Evolutionary conservation across 2,888 invertebrate species (phyloP), one percentile per base, ranked within the genome.

Genomic region (Fragum fragum): DNA sequence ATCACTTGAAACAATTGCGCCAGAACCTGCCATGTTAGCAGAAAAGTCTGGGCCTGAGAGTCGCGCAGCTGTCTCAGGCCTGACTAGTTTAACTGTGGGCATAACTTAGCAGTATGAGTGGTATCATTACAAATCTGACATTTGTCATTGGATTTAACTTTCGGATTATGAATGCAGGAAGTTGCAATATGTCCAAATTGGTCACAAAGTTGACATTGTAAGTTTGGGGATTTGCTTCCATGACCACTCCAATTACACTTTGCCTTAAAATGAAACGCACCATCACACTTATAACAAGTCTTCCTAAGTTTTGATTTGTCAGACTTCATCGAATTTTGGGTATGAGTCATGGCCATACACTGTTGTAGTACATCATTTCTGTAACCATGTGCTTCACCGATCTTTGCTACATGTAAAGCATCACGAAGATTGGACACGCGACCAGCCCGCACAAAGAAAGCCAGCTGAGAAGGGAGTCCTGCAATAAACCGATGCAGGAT

Each of bases 361-460:
- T 39, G 6, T 39, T 9, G 39, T 9, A 14, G 6, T 39, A 14
- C 7, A 14, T 14, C 14, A 39, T 39, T 6, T 2, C 79, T 2
- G 57, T 79, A 79, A 1, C 79, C 79, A 74, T 79, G 75, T n/a
- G 74, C 71, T 28, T 79, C 74, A 1, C 75, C 79, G 52, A 63
- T 53, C 36, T 79, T 70, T 1, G 73, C 68, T 7, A 42, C 29
- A 18, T 74, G 74, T 6, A 75, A 29, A 16, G 70, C 61, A 0
- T 79, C 79, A 32, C 61, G 28, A 21, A 73, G 59, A 1, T 66
- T 32, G 3, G 57, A 9, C 9, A 73, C 70, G 18, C 69, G 73
- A 23, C 71, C 42, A 3, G 55, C 73, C 14, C 73, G 52, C 3
- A 78, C 68, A 47, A 78, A 73, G 32, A 78, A 78, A 2, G 69